phyloP scores from a whole-genome alignment of 2,888 invertebrate species.

The Lithophane ornitopus region DNA sequence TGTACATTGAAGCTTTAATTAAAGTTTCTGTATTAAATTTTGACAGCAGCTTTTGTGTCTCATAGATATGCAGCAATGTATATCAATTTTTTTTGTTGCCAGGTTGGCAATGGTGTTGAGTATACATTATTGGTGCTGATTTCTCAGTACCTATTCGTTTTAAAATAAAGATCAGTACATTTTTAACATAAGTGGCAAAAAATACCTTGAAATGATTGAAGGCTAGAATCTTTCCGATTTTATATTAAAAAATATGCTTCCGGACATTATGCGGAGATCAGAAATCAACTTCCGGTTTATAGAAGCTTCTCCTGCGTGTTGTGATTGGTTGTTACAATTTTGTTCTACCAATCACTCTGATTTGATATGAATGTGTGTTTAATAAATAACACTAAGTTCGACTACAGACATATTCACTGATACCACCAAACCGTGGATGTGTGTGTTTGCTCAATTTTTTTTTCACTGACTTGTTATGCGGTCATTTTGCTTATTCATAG shows the following conservation, averaged over 20 bases:
- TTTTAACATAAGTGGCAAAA: not conserved
- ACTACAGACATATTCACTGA: not conserved
- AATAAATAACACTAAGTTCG: not conserved
- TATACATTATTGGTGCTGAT: not conserved
- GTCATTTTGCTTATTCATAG: slow-evolving; percentile 2
- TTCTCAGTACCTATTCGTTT: not conserved
- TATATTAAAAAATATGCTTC: not conserved
- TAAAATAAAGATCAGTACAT: not conserved
- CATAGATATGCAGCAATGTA: slow-evolving; percentile 25
- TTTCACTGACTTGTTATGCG: not conserved
- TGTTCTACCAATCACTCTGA: slow-evolving; percentile 12
- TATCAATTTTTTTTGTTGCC: not conserved
- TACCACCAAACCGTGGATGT: not conserved
- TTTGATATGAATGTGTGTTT: slow-evolving; percentile 8
- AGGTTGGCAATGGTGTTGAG: not conserved
- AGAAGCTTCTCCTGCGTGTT: not conserved
- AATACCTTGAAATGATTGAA: not conserved
- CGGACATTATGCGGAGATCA: not conserved
- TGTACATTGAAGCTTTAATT: slow-evolving; percentile 32
- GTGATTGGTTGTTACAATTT: slow-evolving; percentile 28
- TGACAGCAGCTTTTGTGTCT: not conserved
- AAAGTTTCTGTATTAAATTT: not conserved
- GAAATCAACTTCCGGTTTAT: not conserved
- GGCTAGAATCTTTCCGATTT: not conserved
- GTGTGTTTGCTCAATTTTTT: not conserved